These are phyloP conservation scores for Anguilla pacifica DNA, from an alignment of 2,797 vertebrate genomes.

Conservation along the genomic window DNA sequence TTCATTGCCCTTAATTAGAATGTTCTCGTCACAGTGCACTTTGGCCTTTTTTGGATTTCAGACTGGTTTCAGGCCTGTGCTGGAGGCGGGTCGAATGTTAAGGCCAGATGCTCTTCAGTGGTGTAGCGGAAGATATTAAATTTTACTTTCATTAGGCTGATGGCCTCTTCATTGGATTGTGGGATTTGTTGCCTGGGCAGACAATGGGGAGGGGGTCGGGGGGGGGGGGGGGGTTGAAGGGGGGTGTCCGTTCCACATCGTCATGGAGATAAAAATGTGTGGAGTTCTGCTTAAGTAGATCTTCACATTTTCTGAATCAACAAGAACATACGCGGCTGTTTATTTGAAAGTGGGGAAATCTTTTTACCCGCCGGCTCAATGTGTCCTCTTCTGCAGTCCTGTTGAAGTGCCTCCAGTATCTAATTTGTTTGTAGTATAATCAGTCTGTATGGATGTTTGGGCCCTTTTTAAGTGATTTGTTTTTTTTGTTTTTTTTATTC, in stretches of 20 bases:
- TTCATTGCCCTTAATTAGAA: background rate
- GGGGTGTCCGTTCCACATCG: background rate
- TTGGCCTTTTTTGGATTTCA: background rate
- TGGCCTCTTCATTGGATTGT: background rate
- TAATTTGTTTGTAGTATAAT: background rate
- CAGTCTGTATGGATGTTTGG: background rate
- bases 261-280: background rate
- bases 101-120: background rate
- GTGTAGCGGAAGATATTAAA: background rate
- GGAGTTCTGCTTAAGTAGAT: background rate
- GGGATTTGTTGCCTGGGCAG: background rate
- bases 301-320: background rate
- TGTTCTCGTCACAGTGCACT: background rate
- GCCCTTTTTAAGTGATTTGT: background rate
- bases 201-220: background rate
- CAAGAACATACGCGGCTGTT: background rate
- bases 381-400: background rate
- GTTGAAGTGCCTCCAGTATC: background rate
- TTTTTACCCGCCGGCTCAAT: background rate
- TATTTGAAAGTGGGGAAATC: background rate
- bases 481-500: background rate
- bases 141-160: background rate
- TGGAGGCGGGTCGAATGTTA: background rate
- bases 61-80: background rate
- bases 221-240: background rate